These are phyloP conservation scores for Phengaris arion DNA, from an alignment of 2,888 invertebrate species.

Conservation along the genomic window DNA sequence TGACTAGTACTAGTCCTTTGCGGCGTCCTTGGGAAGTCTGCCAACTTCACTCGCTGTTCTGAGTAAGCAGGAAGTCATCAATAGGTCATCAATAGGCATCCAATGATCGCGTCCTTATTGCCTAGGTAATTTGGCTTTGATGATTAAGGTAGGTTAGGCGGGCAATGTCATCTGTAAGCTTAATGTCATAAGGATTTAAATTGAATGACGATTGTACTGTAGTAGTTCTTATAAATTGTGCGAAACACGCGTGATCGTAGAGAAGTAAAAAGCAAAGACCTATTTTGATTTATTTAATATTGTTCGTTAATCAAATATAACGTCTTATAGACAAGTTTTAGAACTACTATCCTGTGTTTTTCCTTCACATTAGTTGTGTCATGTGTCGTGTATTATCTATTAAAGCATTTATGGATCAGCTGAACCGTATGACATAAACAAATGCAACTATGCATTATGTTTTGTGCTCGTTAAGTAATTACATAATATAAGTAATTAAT, in stretches of 20 bases:
- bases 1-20: conserved; percentile 63
- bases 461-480: not conserved
- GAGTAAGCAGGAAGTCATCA: conserved; percentile 57
- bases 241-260: not conserved
- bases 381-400: conserved; percentile 2
- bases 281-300: not conserved
- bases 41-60: conserved; percentile 45
- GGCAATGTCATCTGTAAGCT: not conserved
- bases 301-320: not conserved
- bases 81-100: conserved; percentile 48
- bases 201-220: not conserved
- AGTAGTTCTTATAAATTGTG: not conserved
- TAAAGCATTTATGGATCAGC: not conserved
- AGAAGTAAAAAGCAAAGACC: conserved; percentile 11
- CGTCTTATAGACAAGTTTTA: not conserved
- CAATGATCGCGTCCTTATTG: conserved; percentile 48
- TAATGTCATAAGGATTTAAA: not conserved
- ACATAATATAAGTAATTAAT: not conserved
- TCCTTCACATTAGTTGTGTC: conserved; percentile 4
- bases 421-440: conserved; percentile 7
- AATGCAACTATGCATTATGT: conserved; percentile 12
- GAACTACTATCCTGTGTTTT: not conserved
- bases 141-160: not conserved
- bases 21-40: conserved; percentile 66
- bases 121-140: conserved; percentile 32